Evolutionary conservation across 2,113 vertebrate genomes (phyloP).

Genomic region (Gallinago paraguaiae): DNA sequence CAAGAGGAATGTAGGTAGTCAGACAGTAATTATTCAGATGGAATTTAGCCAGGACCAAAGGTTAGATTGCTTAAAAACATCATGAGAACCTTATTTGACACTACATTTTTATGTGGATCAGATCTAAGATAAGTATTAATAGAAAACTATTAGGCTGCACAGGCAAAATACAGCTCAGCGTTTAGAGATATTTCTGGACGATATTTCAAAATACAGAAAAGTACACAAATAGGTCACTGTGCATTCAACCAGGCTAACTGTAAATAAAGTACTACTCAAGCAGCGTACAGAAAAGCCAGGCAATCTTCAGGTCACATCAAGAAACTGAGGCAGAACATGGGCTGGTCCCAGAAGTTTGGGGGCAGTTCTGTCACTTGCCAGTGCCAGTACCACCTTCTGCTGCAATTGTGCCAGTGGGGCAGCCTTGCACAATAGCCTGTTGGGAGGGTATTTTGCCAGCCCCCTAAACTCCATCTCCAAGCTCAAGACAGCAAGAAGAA

Average conservation of each 20-base stretch:
- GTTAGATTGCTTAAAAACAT: slow-evolving; percentile 64
- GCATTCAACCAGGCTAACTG: slow-evolving; percentile 3
- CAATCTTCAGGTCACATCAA: neutral
- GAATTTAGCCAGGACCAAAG: slow-evolving; percentile 62
- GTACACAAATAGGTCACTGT: slow-evolving; percentile 45
- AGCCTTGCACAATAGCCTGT: neutral
- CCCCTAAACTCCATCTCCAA: neutral
- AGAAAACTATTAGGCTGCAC: slow-evolving; percentile 46
- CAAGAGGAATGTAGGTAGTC: slow-evolving; percentile 47
- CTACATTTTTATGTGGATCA: slow-evolving; percentile 42
- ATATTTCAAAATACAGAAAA: slow-evolving; percentile 35
- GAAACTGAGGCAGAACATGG: slow-evolving; percentile 16
- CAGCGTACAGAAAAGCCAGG: neutral
- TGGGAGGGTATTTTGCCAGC: neutral
- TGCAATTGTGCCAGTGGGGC: neutral
- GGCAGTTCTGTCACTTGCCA: neutral
- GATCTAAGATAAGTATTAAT: slow-evolving; percentile 55
- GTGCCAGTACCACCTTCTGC: neutral
- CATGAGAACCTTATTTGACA: slow-evolving; percentile 55
- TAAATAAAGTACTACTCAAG: neutral
- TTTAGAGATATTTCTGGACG: slow-evolving; percentile 10
- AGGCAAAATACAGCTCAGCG: slow-evolving; percentile 38
- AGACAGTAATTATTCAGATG: slow-evolving; percentile 55
- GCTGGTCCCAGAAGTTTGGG: neutral
- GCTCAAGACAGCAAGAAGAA: neutral